phyloP scores from a whole-genome alignment of 2,797 vertebrate species.

The Phataginus tetradactyla region DNA sequence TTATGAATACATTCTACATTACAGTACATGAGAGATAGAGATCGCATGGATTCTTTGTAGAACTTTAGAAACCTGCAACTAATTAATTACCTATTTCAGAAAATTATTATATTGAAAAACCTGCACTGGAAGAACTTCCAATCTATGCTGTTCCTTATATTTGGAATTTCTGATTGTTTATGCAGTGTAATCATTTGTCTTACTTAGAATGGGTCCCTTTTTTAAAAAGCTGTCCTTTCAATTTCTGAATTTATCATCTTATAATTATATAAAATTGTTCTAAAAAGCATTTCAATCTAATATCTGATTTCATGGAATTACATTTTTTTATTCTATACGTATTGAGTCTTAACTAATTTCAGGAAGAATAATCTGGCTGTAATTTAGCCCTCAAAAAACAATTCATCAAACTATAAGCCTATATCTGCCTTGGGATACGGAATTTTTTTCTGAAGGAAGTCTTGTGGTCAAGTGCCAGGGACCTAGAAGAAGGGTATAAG shows the following conservation, averaged over 20 bases:
- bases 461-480: not conserved
- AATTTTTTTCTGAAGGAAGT: slow-evolving; percentile 6
- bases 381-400: slow-evolving; percentile 42
- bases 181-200: not conserved
- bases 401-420: not conserved
- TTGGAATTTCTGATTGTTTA: not conserved
- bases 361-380: not conserved
- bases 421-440: not conserved
- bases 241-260: slow-evolving; percentile 38
- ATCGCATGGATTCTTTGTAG: not conserved
- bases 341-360: not conserved
- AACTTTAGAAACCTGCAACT: not conserved
- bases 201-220: not conserved
- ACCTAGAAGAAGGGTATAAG: not conserved
- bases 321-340: slow-evolving; percentile 44
- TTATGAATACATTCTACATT: not conserved
- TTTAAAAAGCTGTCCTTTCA: not conserved
- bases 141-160: not conserved
- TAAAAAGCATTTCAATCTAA: not conserved
- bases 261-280: slow-evolving; percentile 12
- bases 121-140: not conserved
- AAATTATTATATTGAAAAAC: slow-evolving; percentile 20
- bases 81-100: not conserved
- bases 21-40: not conserved
- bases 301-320: not conserved